Base-by-base conservation (phyloP, 1,140 invertebrate species). In the Monochamus saltuarius region DNA sequence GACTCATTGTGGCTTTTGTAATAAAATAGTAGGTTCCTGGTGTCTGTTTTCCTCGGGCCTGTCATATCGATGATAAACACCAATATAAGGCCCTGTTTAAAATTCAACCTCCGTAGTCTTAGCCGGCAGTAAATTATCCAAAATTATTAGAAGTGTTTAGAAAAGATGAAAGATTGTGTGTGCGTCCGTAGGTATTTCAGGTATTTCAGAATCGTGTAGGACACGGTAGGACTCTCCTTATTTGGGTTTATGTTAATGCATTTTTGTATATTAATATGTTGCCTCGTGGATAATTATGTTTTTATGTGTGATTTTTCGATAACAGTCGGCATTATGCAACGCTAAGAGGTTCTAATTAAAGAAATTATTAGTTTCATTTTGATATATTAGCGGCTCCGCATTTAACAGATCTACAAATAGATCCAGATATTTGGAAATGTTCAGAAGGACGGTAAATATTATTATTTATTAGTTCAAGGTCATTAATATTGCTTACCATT, bases 91-190 rank as follows among this genome's bases (percentile, higher is more conserved):
- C 16, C 4, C 22, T 17, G 16, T 4, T 46, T 17, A 46, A 19
- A 46, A 46, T 46, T 46, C 17, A 17, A 46, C 43, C 43, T 46
- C 22, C 22, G 22, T 17, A 46, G 22, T 16, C 9, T 19, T 13
- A 46, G 43, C n/a, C 39, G 39, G 16, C 16, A 13, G 10, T 46
- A 46, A 46, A 46, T 46, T 46, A 46, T 46, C 22, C 14, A 46
- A 46, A 46, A 46, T 42, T 42, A 42, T 46, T 19, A 19, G 22
- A 46, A 46, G 22, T 46, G 43, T 46, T 16, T 19, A 46, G 22
- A 19, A 29, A 29, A 29, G 22, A 46, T 46, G 43, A 46, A 17
- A 46, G 43, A 46, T 46, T 46, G 22, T 29, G 22, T 29, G 22
- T 46, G 43, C 22, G 43, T 46, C 16, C 22, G 22, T 17, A 46